Conservation (phyloP, 2,113 vertebrate species). For the Syngnathus typhle region DNA sequence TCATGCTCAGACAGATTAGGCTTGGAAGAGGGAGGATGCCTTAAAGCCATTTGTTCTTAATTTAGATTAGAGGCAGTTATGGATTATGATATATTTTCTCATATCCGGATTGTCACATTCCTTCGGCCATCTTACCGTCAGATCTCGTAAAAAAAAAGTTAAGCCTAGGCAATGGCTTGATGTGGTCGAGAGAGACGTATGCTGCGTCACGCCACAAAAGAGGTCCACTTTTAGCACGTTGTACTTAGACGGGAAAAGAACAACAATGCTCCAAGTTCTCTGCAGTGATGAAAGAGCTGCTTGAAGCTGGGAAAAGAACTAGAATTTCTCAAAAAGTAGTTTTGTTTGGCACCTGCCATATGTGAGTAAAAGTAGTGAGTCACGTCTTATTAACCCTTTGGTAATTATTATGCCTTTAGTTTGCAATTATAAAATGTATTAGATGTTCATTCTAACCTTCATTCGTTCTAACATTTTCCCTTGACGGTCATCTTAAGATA, state of each 20-base stretch:
- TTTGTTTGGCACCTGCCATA: not conserved
- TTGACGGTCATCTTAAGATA: not conserved
- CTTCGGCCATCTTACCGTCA: constrained; percentile 5
- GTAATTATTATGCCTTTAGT: not conserved
- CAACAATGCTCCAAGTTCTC: not conserved
- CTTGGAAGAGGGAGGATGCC: constrained; percentile 1
- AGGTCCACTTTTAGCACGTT: constrained; percentile 18
- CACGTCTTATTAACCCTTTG: too few relatives aligned
- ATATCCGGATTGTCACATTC: not conserved
- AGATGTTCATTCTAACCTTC: not conserved
- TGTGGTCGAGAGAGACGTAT: constrained; percentile 11
- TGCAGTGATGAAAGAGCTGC: not conserved
- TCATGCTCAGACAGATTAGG: constrained; percentile 12
- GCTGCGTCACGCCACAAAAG: not conserved
- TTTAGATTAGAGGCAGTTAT: constrained; percentile 13
- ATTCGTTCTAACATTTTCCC: not conserved
- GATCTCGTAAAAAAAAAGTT: constrained; percentile 21
- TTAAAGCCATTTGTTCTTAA: constrained; percentile 32
- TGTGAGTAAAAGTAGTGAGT: not conserved
- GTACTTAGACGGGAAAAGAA: constrained; percentile 9
- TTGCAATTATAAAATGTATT: not conserved
- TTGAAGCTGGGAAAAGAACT: not conserved
- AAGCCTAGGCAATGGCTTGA: not conserved
- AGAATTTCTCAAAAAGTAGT: not conserved
- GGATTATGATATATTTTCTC: constrained; percentile 10